These are phyloP conservation scores for Drosophila mayri DNA, from an alignment of 1,140 invertebrate genomes.

Conservation along the genomic window DNA sequence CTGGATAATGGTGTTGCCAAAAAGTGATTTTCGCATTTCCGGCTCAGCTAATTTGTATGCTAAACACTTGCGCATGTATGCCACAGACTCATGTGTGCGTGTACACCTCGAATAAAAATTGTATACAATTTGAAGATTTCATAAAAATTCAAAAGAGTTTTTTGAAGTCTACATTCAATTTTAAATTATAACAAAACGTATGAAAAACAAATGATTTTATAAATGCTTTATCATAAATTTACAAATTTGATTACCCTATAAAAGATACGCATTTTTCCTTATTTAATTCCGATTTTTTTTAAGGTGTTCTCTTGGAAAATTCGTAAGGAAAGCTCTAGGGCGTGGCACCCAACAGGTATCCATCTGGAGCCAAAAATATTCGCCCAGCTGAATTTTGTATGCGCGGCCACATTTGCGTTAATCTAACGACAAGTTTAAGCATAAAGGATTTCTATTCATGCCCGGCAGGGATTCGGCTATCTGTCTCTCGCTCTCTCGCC, in stretches of 20 bases:
- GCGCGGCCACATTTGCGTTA: constrained; percentile 79
- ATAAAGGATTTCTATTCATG: constrained; percentile 79
- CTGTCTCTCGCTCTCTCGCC: constrained; percentile 10
- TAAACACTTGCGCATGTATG: constrained; percentile 63
- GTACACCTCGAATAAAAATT: constrained; percentile 17
- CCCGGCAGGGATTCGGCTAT: constrained; percentile 40
- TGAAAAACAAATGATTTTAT: neutral
- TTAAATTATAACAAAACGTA: neutral
- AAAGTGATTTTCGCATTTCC: constrained; percentile 82
- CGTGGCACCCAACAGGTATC: constrained; percentile 69
- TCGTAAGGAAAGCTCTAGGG: neutral
- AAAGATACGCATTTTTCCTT: neutral
- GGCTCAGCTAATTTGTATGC: constrained; percentile 78
- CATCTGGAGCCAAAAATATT: constrained; percentile 31
- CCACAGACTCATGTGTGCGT: constrained; percentile 31
- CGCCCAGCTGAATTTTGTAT: constrained; percentile 64
- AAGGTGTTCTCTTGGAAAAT: neutral
- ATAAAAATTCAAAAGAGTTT: neutral
- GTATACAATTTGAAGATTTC: neutral
- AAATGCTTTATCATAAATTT: neutral
- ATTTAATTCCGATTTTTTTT: neutral
- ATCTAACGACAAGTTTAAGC: constrained; percentile 80
- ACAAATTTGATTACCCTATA: neutral
- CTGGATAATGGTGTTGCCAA: constrained; percentile 72
- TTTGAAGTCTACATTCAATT: neutral